Evolutionary conservation across 2,888 invertebrate species (phyloP).

Genomic region (Halictus ligatus): DNA sequence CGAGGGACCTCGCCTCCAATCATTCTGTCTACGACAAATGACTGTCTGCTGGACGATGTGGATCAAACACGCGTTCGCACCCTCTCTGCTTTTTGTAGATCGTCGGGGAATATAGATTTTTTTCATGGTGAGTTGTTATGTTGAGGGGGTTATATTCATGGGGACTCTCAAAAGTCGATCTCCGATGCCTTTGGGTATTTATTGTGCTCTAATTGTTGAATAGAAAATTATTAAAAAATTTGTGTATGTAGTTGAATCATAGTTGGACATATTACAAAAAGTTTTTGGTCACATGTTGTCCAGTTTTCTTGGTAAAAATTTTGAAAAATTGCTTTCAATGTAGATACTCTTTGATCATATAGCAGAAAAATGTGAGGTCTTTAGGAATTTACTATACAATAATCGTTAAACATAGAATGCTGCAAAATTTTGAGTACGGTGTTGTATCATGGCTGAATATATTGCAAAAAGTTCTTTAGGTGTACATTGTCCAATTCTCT

Average conservation of each 20-base stretch:
- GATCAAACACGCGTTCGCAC: background rate
- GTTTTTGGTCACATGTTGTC: no score
- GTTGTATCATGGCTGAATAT: no score
- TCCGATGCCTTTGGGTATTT: background rate
- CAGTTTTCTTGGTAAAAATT: no score
- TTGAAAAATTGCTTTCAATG: no score
- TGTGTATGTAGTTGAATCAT: no score
- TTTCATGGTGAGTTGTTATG: background rate
- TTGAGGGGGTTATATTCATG: no score
- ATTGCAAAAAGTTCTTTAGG: background rate
- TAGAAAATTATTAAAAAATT: background rate
- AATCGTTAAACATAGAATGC: no score
- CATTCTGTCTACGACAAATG: background rate
- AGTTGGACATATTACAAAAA: background rate
- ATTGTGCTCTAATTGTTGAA: background rate
- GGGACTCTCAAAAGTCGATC: background rate
- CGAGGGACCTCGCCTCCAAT: background rate
- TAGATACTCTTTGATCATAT: no score
- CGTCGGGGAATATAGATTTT: background rate
- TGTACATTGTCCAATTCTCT: background rate
- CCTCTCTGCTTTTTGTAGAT: background rate
- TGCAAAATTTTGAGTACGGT: no score
- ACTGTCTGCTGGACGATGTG: slow-evolving; percentile 3
- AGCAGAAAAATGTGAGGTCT: no score
- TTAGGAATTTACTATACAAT: no score